These are phyloP conservation scores for Polia nebulosa DNA, from an alignment of 2,888 invertebrate genomes.

Conservation along the genomic window DNA sequence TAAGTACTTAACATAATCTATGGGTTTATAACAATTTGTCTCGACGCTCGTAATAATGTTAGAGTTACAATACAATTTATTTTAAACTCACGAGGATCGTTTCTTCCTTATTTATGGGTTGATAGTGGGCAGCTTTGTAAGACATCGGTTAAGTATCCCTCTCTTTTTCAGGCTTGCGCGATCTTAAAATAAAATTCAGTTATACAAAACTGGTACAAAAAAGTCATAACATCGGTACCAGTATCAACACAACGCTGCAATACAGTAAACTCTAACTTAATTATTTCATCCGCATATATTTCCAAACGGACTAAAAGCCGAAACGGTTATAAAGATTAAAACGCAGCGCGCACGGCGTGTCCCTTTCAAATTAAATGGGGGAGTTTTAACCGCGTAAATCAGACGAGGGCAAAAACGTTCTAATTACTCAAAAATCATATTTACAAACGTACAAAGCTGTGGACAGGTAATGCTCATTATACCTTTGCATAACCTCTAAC, in stretches of 20 bases:
- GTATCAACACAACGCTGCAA: conserved; percentile 13
- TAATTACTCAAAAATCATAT: conserved; percentile 86
- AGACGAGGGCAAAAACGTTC: conserved; percentile 78
- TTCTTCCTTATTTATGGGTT: conserved; percentile 43
- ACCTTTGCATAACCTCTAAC: conserved; percentile 43
- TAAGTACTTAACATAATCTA: conserved; percentile 53
- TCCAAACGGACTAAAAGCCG: conserved; percentile 41
- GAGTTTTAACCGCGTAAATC: conserved; percentile 77
- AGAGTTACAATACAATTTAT: conserved; percentile 43
- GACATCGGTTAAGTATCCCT: background rate
- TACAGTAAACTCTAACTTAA: conserved; percentile 35
- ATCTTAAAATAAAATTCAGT: background rate
- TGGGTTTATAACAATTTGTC: conserved; percentile 49
- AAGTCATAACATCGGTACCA: background rate
- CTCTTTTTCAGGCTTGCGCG: background rate
- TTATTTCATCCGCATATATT: conserved; percentile 45
- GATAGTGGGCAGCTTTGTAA: conserved; percentile 1
- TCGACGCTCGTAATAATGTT: conserved; percentile 45
- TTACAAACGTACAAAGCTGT: conserved; percentile 76
- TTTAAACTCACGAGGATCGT: conserved; percentile 32
- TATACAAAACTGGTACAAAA: background rate
- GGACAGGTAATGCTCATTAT: conserved; percentile 84
- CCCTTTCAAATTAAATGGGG: conserved; percentile 80
- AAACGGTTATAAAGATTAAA: conserved; percentile 65
- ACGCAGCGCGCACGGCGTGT: conserved; percentile 56